Base-by-base conservation (phyloP, 2,888 invertebrate species). In the Gortyna flavago region DNA sequence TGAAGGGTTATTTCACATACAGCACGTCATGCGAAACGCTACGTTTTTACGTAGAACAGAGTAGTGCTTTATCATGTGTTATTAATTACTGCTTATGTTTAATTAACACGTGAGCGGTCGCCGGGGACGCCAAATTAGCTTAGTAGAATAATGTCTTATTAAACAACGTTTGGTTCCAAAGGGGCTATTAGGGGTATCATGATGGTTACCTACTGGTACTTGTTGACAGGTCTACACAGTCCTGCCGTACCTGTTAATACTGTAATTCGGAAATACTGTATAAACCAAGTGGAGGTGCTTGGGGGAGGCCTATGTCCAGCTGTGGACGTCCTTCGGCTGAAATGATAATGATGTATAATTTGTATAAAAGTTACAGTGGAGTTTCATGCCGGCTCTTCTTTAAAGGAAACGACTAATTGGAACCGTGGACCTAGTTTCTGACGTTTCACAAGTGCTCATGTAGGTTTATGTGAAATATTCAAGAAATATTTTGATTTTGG, bases 91-190 rank as follows among this genome's bases (percentile, higher is more conserved):
- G 54, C 57, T 87, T 83, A 85, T 83, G 87, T 84, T 73, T 76
- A 82, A 89, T 89, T 88, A 89, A 84, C 86, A 89, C 86, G 88
- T 79, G 76, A 81, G 44, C 32, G 77, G 79, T 41, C 81, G n/a
- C 81, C 18, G 18, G 81, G 89, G 85, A 85, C 18, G 51, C 18
- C 35, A 76, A 88, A 89, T 88, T 88, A 83, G 88, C 89, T 87
- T 61, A 73, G 62, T 85, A 41, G 73, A 73, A 66, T 86, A 72
- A 77, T 83, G 41, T 73, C n/a, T 48, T 61, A 66, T 38, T 61
- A 54, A 59, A 25, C 18, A 41, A 61, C 69, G 70, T 68, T 67
- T 76, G 32, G 68, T n/a, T 62, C 41, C 64, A 32, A 70, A 44
- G 66, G 80, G 70, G 32, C 18, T 29, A 61, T 68, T 73, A 25